Evolutionary conservation across 2,888 invertebrate species (phyloP), one percentile per base, ranked within the genome.

Genomic region (Orthonychiurus folsomi): DNA sequence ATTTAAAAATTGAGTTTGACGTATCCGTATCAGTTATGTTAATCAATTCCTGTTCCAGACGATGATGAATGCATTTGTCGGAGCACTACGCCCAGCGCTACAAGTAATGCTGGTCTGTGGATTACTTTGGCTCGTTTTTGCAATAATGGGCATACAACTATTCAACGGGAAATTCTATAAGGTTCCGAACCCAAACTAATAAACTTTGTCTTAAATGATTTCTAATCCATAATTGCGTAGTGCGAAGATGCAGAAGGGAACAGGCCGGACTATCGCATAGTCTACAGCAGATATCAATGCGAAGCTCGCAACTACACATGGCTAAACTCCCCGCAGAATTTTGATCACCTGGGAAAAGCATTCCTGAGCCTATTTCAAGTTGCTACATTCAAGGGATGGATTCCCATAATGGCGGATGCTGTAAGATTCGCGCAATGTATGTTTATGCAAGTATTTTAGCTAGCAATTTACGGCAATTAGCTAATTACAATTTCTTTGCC

Each of bases 321-420:
- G 56, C 28, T 5, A 56, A 56, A 56, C 20, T 56, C 56, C 3
- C 27, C 28, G 9, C 26, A 80, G 62, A 80, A 79, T 73, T 80
- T 80, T 72, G 80, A 80, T 69, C 77, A 79, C 72, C 79, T 80
- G 18, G 63, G 77, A 15, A 76, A 77, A 66, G 79, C 78, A 9
- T 80, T 80, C 69, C 73, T 80, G 65, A 78, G 79, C 2, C 74
- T 80, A 20, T 78, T 80, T 63, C 80, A 80, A 78, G 79, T 80
- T 73, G 80, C 80, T 3, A 80, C 80, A 5, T 80, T 79, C 71
- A 80, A 80, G 75, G 80, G 80, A 27, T 80, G 80, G 80, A 75
- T 74, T 37, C 74, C 74, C 37, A 79, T 80, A 27, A 80, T 80
- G 78, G 74, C 76, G 60, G 75, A 78, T 71, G 80, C 80, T 1